Evolutionary conservation across 2,888 invertebrate species (phyloP).

Genomic region (Elysia crispata): DNA sequence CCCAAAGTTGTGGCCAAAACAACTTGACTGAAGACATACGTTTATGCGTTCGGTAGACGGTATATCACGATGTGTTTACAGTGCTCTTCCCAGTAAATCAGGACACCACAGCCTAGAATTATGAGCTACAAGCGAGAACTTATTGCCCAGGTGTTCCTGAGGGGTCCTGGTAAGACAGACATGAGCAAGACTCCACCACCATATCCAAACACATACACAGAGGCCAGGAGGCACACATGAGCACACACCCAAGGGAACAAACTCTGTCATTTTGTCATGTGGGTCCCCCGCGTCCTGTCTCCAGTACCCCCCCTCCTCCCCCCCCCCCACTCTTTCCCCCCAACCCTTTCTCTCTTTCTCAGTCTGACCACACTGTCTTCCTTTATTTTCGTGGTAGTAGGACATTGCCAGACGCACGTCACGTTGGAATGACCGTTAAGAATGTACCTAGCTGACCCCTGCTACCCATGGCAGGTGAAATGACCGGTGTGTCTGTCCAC

Average conservation of each 20-base stretch:
- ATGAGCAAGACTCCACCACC: background rate
- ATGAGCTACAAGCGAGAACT: background rate
- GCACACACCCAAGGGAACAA: background rate
- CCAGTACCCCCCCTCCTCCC: background rate
- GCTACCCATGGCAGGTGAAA: too few species aligned
- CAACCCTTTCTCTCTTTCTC: background rate
- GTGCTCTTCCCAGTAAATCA: background rate
- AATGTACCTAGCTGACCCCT: too few species aligned
- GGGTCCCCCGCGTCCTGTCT: background rate
- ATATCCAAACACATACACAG: background rate
- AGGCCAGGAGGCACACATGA: background rate
- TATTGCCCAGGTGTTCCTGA: background rate
- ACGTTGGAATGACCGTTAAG: too few species aligned
- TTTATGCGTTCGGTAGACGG: background rate
- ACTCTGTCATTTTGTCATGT: background rate
- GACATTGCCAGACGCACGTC: too few species aligned
- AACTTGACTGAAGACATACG: background rate
- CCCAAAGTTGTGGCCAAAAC: background rate
- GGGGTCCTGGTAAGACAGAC: background rate
- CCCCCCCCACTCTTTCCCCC: background rate
- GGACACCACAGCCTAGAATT: background rate
- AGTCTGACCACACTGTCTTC: too few species aligned
- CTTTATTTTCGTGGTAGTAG: too few species aligned
- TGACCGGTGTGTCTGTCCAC: too few species aligned
- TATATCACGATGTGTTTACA: background rate